These are phyloP conservation scores for Ceratina calcarata DNA, from an alignment of 1,140 invertebrate species.

Conservation along the genomic window DNA sequence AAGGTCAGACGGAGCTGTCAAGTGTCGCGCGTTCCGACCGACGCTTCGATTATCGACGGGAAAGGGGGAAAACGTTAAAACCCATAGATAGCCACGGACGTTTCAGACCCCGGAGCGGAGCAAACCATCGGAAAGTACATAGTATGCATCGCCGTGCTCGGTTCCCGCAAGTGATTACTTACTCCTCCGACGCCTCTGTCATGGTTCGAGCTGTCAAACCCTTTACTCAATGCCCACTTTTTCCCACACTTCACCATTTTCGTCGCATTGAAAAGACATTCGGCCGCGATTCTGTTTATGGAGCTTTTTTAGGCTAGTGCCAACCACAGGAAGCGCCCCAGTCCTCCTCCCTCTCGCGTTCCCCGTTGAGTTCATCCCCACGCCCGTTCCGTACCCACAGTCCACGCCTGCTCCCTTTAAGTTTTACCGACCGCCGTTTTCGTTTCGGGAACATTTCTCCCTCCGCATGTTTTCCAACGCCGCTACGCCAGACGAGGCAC, in stretches of 20 bases:
- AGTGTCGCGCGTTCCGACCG: conserved; percentile 3
- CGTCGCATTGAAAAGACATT: conserved; percentile 80
- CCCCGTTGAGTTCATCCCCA: conserved; percentile 62
- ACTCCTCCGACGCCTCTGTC: conserved; percentile 81
- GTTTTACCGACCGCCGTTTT: conserved; percentile 31
- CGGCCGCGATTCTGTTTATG: conserved; percentile 62
- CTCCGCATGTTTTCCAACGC: background rate
- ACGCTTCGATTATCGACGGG: conserved; percentile 9
- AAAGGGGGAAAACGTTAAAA: background rate
- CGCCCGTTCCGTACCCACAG: conserved; percentile 42
- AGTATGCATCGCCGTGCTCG: background rate
- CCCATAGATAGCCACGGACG: conserved; percentile 10
- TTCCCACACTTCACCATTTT: conserved; percentile 79
- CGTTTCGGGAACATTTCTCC: conserved; percentile 38
- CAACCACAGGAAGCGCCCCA: conserved; percentile 63
- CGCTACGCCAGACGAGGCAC: background rate
- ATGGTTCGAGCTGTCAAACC: conserved; percentile 77
- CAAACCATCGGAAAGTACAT: conserved; percentile 9
- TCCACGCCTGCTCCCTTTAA: conserved; percentile 55
- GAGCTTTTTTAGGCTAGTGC: conserved; percentile 63
- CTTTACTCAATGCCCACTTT: conserved; percentile 78
- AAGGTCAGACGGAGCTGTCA: conserved; percentile 35
- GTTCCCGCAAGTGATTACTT: conserved; percentile 66
- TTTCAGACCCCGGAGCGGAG: conserved; percentile 34
- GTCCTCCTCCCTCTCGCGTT: conserved; percentile 59